Percentiles rank a stretch among this genome's conserved stretches.
Evolutionary conservation across 2,113 vertebrate genomes (phyloP).

Genomic region (Corythoichthys haematopterus): DNA sequence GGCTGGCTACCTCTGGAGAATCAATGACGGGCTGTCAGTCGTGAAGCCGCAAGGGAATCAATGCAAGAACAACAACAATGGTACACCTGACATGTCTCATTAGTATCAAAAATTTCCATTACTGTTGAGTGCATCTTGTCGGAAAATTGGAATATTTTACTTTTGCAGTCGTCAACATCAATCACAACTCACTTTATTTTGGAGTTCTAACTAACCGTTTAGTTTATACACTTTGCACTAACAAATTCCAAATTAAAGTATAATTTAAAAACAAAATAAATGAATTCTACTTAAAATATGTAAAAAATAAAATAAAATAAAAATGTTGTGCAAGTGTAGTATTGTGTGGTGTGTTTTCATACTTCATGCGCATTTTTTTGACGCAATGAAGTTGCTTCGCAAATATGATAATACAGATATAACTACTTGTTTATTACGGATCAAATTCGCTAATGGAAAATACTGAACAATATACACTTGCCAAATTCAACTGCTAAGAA

Average conservation of each 20-base stretch:
- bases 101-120: slow-evolving; percentile 6
- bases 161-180: neutral
- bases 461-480: neutral
- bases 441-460: neutral
- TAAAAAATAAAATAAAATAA: neutral
- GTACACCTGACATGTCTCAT: slow-evolving; percentile 14
- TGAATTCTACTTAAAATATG: no score
- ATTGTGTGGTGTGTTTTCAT: neutral
- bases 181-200: neutral
- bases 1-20: slow-evolving; percentile 10
- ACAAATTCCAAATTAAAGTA: neutral
- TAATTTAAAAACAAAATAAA: neutral
- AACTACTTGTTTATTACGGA: neutral
- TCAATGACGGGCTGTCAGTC: neutral
- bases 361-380: neutral
- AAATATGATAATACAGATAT: neutral
- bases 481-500: neutral
- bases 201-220: neutral
- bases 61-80: slow-evolving; percentile 17
- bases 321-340: neutral
- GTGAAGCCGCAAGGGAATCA: slow-evolving; percentile 9
- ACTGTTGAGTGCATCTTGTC: neutral
- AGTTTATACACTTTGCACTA: neutral
- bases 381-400: neutral
- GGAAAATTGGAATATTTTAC: neutral